Percentiles rank a stretch among this genome's conserved stretches.
Evolutionary conservation across 2,113 vertebrate species (phyloP).

Genomic region (Bubo bubo): DNA sequence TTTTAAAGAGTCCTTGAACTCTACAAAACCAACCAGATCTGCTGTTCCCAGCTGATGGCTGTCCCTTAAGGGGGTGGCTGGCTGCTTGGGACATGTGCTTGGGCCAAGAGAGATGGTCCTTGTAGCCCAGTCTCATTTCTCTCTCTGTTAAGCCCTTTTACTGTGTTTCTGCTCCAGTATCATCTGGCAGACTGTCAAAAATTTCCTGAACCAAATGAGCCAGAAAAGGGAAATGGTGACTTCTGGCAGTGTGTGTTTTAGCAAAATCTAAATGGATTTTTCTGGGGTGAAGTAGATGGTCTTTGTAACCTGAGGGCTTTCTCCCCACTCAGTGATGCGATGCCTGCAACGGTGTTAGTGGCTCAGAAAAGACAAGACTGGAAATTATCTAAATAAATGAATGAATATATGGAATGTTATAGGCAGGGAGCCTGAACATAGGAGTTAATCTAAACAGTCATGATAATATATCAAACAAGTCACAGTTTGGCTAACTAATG

Average conservation of each 20-base stretch:
- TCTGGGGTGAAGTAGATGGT: neutral
- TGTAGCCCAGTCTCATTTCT: neutral
- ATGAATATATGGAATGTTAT: neutral
- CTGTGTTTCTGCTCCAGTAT: neutral
- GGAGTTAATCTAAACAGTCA: neutral
- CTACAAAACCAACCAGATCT: neutral
- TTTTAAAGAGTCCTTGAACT: neutral
- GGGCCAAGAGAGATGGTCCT: neutral
- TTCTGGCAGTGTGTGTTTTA: neutral
- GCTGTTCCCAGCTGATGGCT: neutral
- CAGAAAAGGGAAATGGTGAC: neutral
- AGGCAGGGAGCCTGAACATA: neutral
- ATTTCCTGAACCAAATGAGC: neutral
- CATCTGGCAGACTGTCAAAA: neutral
- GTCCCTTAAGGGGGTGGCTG: neutral
- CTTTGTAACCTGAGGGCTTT: neutral
- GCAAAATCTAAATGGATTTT: neutral
- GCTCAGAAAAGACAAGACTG: neutral
- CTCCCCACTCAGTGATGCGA: neutral
- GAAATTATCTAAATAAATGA: neutral
- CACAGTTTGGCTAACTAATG: neutral
- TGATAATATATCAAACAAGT: neutral
- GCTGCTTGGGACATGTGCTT: neutral
- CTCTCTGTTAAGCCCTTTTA: neutral
- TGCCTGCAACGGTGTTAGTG: neutral